Percentiles rank a stretch among this genome's conserved stretches.
These are phyloP conservation scores for Drosophila ercepeae DNA, from an alignment of 1,140 invertebrate genomes.

Conservation along the genomic window DNA sequence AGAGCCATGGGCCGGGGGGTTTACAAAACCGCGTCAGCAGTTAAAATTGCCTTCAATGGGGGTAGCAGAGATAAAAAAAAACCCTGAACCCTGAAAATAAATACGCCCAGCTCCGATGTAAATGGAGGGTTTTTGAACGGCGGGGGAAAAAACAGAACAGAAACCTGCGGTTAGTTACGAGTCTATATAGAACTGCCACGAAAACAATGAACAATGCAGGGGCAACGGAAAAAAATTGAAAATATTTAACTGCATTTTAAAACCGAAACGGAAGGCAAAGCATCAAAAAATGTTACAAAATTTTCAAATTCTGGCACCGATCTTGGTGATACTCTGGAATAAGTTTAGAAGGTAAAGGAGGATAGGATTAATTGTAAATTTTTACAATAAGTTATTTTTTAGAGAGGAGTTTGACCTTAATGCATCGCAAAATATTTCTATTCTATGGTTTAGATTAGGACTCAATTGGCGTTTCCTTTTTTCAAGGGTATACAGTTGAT, in stretches of 20 bases:
- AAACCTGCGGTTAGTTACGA: constrained; percentile 80
- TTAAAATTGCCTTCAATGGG: constrained; percentile 70
- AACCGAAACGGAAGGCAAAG: constrained; percentile 32
- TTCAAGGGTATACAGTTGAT: background rate
- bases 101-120: constrained; percentile 36
- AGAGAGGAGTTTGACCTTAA: no score
- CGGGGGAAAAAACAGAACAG: constrained; percentile 51
- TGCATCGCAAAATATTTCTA: no score
- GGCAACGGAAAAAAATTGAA: constrained; percentile 50
- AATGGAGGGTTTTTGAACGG: constrained; percentile 21
- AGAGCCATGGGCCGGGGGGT: constrained; percentile 4
- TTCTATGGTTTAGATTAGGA: background rate
- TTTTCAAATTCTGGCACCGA: background rate
- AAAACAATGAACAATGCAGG: constrained; percentile 35
- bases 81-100: background rate
- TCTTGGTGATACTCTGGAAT: background rate
- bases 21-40: constrained; percentile 72
- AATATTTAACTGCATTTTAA: constrained; percentile 77
- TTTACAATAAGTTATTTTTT: no score
- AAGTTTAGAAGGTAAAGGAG: background rate
- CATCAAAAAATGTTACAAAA: constrained; percentile 3
- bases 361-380: no score
- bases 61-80: constrained; percentile 36
- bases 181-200: constrained; percentile 75
- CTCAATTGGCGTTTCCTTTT: background rate